Conservation (phyloP, 1,140 invertebrate species). For the Pemphigus obesinymphae region DNA sequence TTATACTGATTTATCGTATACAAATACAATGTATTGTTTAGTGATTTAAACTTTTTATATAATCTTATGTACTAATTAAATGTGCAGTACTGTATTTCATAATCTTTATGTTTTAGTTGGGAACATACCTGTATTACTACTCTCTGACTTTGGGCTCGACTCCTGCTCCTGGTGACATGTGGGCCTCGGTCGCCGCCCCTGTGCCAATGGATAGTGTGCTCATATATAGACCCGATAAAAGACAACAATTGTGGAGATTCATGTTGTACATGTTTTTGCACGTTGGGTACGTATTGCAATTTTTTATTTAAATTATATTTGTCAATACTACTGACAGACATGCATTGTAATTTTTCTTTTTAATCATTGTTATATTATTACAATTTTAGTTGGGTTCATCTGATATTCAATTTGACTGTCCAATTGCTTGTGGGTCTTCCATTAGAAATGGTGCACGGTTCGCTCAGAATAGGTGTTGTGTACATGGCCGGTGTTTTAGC, state of each 20-base stretch:
- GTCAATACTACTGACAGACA: not conserved
- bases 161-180: constrained; percentile 72
- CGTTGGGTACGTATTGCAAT: constrained; percentile 66
- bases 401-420: constrained; percentile 90
- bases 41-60: too few species aligned
- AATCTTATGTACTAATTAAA: too few species aligned
- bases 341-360: not conserved
- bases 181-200: constrained; percentile 67
- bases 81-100: not conserved
- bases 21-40: too few species aligned
- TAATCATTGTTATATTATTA: not conserved
- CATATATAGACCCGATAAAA: constrained; percentile 88
- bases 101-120: constrained; percentile 64
- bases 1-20: too few species aligned
- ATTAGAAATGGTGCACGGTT: constrained; percentile 95
- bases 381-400: constrained; percentile 77
- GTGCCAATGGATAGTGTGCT: constrained; percentile 89
- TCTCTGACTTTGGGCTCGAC: constrained; percentile 47
- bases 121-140: constrained; percentile 82
- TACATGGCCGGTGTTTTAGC: constrained; percentile 92
- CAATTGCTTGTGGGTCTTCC: constrained; percentile 87
- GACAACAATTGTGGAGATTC: constrained; percentile 89
- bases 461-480: constrained; percentile 77
- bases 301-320: not conserved
- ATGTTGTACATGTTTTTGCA: constrained; percentile 92